Conservation (phyloP, 2,888 invertebrate genomes). For the Dromius quadrimaculatus region DNA sequence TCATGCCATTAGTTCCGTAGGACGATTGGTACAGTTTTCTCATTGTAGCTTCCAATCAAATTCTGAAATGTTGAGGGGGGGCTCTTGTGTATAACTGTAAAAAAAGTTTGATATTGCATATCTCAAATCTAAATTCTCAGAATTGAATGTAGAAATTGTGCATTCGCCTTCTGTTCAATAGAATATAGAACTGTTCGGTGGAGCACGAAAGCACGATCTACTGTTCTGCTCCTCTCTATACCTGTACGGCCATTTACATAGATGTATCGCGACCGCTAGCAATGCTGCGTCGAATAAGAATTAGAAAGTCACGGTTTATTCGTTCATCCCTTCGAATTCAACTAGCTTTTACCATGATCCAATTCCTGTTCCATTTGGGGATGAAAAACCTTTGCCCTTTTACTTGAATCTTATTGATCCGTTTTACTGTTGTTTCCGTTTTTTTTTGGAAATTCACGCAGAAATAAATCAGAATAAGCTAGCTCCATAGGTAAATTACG, state of each 20-base stretch:
- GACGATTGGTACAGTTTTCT: not conserved
- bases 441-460: too few species aligned
- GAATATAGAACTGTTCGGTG: constrained; percentile 18
- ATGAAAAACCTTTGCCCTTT: too few species aligned
- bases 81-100: too few species aligned
- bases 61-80: not conserved
- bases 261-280: constrained; percentile 31
- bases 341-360: constrained; percentile 31
- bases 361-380: too few species aligned
- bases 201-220: constrained; percentile 21
- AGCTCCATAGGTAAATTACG: too few species aligned
- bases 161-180: constrained; percentile 1
- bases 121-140: too few species aligned
- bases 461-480: too few species aligned
- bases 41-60: constrained; percentile 1
- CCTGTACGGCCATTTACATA: constrained; percentile 26
- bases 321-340: constrained; percentile 27
- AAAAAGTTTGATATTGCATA: too few species aligned
- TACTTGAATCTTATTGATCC: too few species aligned
- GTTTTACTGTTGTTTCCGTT: too few species aligned
- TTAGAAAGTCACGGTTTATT: constrained; percentile 38
- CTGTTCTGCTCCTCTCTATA: not conserved
- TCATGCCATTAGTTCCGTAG: not conserved
- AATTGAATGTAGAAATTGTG: not conserved
- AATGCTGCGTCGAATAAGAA: constrained; percentile 33